These are phyloP conservation scores for Cyphomyrus discorhynchus DNA, from an alignment of 2,113 vertebrate genomes.

Conservation along the genomic window DNA sequence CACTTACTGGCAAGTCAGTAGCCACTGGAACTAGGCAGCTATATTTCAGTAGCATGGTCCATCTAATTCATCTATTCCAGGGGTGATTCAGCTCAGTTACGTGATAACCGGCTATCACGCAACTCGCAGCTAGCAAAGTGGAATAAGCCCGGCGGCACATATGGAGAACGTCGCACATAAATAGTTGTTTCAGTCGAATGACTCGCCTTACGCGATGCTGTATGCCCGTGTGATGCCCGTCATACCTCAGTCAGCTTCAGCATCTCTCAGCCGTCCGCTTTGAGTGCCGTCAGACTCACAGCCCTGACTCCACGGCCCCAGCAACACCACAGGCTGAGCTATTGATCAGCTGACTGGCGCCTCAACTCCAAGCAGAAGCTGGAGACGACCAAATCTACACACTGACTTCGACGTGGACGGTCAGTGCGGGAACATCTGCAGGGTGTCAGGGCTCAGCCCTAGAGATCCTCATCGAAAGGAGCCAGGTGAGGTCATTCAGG, in stretches of 20 bases:
- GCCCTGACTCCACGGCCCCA: background rate
- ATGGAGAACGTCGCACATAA: background rate
- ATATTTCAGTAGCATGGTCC: background rate
- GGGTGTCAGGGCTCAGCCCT: background rate
- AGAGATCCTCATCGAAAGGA: background rate
- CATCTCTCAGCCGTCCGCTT: background rate
- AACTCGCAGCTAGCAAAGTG: background rate
- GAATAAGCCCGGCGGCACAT: background rate
- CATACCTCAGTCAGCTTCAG: background rate
- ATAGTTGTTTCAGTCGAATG: background rate
- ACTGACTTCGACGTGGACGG: background rate
- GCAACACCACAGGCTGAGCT: background rate
- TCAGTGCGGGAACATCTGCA: background rate
- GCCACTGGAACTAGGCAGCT: background rate
- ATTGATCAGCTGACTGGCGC: background rate
- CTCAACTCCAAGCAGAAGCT: background rate
- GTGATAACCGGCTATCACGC: background rate
- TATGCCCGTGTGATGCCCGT: background rate
- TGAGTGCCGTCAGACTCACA: background rate
- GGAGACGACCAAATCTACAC: background rate
- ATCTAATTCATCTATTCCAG: background rate
- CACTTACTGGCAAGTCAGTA: background rate
- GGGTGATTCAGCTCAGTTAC: background rate
- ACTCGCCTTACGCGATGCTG: background rate
- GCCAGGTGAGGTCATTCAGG: background rate